Evolutionary conservation across 2,888 invertebrate species (phyloP).

Genomic region (Nomada lathburiana): DNA sequence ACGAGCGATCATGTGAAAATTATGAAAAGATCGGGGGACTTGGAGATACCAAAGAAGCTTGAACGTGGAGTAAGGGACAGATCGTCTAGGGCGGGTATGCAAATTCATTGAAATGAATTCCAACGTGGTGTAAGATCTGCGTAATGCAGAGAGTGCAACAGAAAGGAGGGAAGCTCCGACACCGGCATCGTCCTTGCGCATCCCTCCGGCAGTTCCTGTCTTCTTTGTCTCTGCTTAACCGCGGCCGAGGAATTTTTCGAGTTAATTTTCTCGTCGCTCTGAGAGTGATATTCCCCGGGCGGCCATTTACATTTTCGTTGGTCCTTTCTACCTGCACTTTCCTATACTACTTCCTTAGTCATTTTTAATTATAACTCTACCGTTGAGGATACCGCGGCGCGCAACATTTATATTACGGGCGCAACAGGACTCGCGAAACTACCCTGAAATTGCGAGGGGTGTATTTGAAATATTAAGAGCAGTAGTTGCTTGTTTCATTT

Average conservation of each 20-base stretch:
- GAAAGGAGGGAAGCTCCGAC: slow-evolving; percentile 52
- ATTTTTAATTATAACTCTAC: no score
- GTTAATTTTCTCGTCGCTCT: slow-evolving; percentile 72
- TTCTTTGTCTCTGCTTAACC: slow-evolving; percentile 52
- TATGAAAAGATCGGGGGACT: slow-evolving; percentile 51
- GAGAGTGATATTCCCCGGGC: slow-evolving; percentile 65
- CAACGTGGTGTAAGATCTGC: slow-evolving; percentile 75
- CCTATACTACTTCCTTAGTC: slow-evolving; percentile 10
- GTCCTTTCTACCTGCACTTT: slow-evolving; percentile 23
- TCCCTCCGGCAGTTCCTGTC: slow-evolving; percentile 17
- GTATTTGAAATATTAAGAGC: no score
- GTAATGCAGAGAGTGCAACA: slow-evolving; percentile 66
- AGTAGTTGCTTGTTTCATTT: no score
- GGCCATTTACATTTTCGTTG: slow-evolving; percentile 72
- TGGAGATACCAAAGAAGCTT: slow-evolving; percentile 13
- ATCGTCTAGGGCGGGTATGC: slow-evolving; percentile 71
- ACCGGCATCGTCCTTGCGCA: slow-evolving; percentile 22
- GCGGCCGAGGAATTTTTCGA: slow-evolving; percentile 66
- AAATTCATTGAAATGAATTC: slow-evolving; percentile 82
- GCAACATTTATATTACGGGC: no score
- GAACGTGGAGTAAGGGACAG: neutral
- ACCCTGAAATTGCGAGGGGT: no score
- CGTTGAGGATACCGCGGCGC: no score
- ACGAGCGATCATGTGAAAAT: slow-evolving; percentile 69
- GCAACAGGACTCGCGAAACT: no score